Evolutionary conservation across 2,888 invertebrate species (phyloP).

Genomic region (Parascotia fuliginaria): DNA sequence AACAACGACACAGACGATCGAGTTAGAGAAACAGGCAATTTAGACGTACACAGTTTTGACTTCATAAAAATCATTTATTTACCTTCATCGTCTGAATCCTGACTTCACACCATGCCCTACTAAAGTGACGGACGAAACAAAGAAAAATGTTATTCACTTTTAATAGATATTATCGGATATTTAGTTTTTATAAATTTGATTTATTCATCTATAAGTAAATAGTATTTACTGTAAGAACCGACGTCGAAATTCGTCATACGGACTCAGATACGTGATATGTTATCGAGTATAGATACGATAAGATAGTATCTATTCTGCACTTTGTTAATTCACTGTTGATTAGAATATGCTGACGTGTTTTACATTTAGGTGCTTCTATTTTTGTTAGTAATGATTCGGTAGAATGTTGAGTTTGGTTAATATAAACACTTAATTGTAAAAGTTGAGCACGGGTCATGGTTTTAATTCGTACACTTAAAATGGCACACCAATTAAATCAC

Average conservation of each 20-base stretch:
- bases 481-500: background rate
- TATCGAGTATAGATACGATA: conserved; percentile 43
- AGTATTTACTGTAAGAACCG: conserved; percentile 8
- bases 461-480: too few species aligned
- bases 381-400: background rate
- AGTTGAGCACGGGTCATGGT: background rate
- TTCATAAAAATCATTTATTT: conserved; percentile 25
- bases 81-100: conserved; percentile 38
- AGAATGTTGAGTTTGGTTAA: background rate
- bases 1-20: conserved; percentile 24
- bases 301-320: conserved; percentile 25
- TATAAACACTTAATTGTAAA: background rate
- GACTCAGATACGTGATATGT: conserved; percentile 43
- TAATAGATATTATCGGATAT: background rate
- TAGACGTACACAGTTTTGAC: conserved; percentile 34
- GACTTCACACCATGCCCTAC: conserved; percentile 24
- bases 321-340: conserved; percentile 25
- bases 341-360: conserved; percentile 8
- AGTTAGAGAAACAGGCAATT: conserved; percentile 28
- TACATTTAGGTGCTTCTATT: conserved; percentile 2
- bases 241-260: conserved; percentile 19
- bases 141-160: background rate
- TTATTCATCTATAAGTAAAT: conserved; percentile 1
- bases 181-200: background rate
- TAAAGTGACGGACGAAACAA: conserved; percentile 3